Percentiles rank a stretch among this genome's conserved stretches.
These are phyloP conservation scores for Strigamia crassipes DNA, from an alignment of 2,888 invertebrate species.

Conservation along the genomic window DNA sequence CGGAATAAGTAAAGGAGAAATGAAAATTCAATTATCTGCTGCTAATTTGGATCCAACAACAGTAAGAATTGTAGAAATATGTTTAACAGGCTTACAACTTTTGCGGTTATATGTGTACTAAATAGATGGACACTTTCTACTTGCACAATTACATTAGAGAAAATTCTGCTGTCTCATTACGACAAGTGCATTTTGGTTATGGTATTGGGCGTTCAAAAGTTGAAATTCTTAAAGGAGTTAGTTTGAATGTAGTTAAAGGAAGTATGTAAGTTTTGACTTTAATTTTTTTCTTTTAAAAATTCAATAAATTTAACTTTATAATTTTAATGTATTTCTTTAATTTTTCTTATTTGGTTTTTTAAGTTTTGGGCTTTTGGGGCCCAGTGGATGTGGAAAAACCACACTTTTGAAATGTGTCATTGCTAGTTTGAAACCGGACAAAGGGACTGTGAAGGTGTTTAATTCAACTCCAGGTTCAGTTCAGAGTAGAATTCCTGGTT, in stretches of 20 bases:
- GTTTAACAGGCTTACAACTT: no score
- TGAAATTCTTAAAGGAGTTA: neutral
- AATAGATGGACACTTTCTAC: no score
- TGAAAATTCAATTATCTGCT: no score
- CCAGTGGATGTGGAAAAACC: slow-evolving; percentile 96
- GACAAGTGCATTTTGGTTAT: neutral
- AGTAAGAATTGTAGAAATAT: no score
- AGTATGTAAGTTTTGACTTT: neutral
- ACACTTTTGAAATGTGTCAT: slow-evolving; percentile 90
- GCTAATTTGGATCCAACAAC: no score
- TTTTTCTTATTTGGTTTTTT: no score
- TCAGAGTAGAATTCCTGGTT: slow-evolving; percentile 90
- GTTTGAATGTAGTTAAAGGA: neutral
- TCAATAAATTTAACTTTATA: no score
- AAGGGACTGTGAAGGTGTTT: slow-evolving; percentile 86
- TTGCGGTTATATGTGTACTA: no score
- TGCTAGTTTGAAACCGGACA: slow-evolving; percentile 80
- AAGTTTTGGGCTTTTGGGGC: slow-evolving; percentile 93
- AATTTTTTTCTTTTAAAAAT: slow-evolving; percentile 53
- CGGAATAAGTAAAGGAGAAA: no score
- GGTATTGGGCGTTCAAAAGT: neutral
- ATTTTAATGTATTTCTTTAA: no score
- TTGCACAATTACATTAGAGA: no score
- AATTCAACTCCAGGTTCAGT: slow-evolving; percentile 86
- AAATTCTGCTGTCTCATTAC: neutral